Percentiles rank a stretch among this genome's conserved stretches.
Evolutionary conservation across 2,888 invertebrate species (phyloP).

Genomic region (Euphydryas editha): DNA sequence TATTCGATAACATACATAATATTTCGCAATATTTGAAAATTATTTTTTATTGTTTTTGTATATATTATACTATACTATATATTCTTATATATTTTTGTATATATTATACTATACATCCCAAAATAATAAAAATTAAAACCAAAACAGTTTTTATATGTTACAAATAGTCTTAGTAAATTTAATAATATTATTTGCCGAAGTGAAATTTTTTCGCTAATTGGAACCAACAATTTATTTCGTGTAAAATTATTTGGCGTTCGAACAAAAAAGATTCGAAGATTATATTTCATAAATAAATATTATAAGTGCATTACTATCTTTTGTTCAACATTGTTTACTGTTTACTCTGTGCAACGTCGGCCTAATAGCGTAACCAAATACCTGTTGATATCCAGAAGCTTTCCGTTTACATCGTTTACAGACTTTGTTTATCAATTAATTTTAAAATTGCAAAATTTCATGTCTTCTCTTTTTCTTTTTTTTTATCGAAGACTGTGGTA

Average conservation of each 20-base stretch:
- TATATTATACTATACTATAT: no score
- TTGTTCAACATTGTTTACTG: background rate
- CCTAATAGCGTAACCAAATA: background rate
- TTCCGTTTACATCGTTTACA: background rate
- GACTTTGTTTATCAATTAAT: background rate
- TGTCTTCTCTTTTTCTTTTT: background rate
- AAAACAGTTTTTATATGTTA: no score
- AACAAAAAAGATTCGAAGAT: background rate
- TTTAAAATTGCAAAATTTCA: background rate
- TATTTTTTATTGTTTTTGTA: no score
- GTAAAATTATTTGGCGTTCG: background rate
- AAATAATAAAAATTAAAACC: no score
- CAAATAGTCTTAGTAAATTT: no score
- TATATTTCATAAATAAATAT: background rate
- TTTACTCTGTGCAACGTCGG: background rate
- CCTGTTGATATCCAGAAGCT: slow-evolving; percentile 1
- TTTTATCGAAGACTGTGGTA: background rate
- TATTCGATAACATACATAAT: no score
- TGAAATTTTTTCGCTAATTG: no score
- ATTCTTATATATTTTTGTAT: no score
- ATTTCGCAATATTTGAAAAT: no score
- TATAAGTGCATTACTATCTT: background rate
- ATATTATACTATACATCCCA: no score
- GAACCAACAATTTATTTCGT: no score
- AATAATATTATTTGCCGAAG: no score